phyloP scores from a whole-genome alignment of 2,113 vertebrate species.

The Larimichthys polyactis region DNA sequence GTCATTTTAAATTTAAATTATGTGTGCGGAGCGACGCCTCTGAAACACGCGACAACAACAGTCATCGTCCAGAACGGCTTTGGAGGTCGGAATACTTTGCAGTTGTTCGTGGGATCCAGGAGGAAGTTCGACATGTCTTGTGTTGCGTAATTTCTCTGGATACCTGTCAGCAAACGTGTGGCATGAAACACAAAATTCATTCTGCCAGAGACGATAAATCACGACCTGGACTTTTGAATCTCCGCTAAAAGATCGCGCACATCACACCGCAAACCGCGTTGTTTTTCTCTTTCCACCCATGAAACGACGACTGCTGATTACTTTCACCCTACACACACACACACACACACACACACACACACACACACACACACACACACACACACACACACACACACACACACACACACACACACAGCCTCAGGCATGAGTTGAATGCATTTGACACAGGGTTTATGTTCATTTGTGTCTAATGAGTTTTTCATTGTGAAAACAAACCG shows the following conservation, averaged over 20 bases:
- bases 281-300: neutral
- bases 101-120: no score
- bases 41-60: no score
- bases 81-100: no score
- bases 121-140: no score
- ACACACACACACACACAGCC: neutral
- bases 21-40: no score
- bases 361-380: neutral
- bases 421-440: slow-evolving; percentile 8
- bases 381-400: slow-evolving; percentile 17
- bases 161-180: no score
- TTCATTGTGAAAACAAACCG: slow-evolving; percentile 71
- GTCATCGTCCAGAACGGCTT: no score
- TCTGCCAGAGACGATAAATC: no score
- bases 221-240: neutral
- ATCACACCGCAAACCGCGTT: neutral
- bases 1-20: no score
- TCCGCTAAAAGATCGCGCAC: neutral
- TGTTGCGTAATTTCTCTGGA: no score
- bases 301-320: neutral
- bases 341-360: neutral
- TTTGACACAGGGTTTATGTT: slow-evolving; percentile 53
- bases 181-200: no score
- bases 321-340: neutral
- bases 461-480: slow-evolving; percentile 62